Evolutionary conservation across 2,888 invertebrate species (phyloP).

Genomic region (Prenolepis imparis): DNA sequence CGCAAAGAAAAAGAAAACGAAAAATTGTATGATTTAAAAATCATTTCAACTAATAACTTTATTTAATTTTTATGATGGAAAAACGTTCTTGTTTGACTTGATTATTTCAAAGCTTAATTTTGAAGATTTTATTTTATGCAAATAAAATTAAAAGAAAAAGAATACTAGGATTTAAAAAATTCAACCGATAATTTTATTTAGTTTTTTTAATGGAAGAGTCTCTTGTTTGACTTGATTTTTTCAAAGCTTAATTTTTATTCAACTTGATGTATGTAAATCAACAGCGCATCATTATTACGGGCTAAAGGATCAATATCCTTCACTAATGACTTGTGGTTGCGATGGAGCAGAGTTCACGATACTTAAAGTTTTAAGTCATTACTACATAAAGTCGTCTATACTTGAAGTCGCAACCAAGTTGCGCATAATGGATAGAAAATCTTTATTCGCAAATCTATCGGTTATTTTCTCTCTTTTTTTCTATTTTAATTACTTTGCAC

Average conservation of each 20-base stretch:
- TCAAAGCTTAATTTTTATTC: neutral
- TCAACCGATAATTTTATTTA: neutral
- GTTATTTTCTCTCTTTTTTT: neutral
- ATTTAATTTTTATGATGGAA: neutral
- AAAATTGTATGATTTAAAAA: neutral
- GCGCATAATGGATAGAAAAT: neutral
- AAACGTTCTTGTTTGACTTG: neutral
- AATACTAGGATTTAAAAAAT: too few relatives aligned
- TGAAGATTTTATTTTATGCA: too few relatives aligned
- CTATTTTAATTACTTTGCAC: constrained; percentile 8
- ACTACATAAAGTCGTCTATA: neutral
- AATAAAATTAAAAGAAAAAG: too few relatives aligned
- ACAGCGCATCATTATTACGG: neutral
- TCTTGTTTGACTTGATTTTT: neutral
- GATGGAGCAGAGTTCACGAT: neutral
- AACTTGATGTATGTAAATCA: neutral
- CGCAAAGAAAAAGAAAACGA: neutral
- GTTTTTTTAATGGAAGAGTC: neutral
- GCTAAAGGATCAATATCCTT: neutral
- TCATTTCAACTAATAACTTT: neutral
- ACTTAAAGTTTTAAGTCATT: neutral
- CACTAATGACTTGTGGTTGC: neutral
- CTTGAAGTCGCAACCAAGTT: neutral
- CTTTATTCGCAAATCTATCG: neutral
- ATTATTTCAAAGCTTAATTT: neutral